Percentiles rank a stretch among this genome's conserved stretches.
These are phyloP conservation scores for Sitodiplosis mosellana DNA, from an alignment of 1,140 invertebrate genomes.

Conservation along the genomic window DNA sequence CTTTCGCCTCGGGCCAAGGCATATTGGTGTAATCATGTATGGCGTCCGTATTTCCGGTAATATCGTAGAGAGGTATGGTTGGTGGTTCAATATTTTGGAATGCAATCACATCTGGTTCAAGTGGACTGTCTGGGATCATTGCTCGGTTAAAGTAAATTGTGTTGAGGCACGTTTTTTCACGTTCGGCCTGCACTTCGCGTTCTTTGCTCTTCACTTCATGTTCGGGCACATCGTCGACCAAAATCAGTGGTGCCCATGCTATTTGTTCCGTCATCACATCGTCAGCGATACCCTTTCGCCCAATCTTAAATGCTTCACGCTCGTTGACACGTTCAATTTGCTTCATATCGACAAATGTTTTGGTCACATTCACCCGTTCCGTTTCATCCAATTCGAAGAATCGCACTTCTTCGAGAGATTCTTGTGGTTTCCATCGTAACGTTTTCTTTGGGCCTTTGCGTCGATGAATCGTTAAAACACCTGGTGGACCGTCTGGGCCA, in stretches of 20 bases:
- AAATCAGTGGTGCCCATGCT: constrained; percentile 44
- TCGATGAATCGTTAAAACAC: constrained; percentile 18
- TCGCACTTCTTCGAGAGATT: constrained; percentile 58
- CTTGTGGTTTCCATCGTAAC: constrained; percentile 65
- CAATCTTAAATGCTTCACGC: constrained; percentile 57
- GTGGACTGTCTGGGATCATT: constrained; percentile 70
- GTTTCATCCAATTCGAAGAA: constrained; percentile 89
- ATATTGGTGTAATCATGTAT: constrained; percentile 46
- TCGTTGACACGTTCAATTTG: constrained; percentile 72
- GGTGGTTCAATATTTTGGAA: constrained; percentile 56
- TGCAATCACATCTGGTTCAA: constrained; percentile 69
- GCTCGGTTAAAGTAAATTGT: constrained; percentile 69
- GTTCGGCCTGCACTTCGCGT: constrained; percentile 64
- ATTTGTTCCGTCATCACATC: constrained; percentile 63
- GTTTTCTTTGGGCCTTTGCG: constrained; percentile 59
- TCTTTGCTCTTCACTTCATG: constrained; percentile 60
- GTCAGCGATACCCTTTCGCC: constrained; percentile 52
- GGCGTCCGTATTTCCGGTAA: constrained; percentile 58
- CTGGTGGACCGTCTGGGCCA: constrained; percentile 22
- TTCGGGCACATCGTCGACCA: constrained; percentile 40
- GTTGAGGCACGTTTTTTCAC: constrained; percentile 66
- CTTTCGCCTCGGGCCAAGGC: constrained; percentile 68
- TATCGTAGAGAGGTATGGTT: constrained; percentile 73
- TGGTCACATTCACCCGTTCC: constrained; percentile 84
- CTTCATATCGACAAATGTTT: constrained; percentile 83